A percentile compares a stretch with the other conserved stretches of the same genome.
Conservation (phyloP, 2,797 vertebrate genomes). For the Tympanoctomys barrerae region DNA sequence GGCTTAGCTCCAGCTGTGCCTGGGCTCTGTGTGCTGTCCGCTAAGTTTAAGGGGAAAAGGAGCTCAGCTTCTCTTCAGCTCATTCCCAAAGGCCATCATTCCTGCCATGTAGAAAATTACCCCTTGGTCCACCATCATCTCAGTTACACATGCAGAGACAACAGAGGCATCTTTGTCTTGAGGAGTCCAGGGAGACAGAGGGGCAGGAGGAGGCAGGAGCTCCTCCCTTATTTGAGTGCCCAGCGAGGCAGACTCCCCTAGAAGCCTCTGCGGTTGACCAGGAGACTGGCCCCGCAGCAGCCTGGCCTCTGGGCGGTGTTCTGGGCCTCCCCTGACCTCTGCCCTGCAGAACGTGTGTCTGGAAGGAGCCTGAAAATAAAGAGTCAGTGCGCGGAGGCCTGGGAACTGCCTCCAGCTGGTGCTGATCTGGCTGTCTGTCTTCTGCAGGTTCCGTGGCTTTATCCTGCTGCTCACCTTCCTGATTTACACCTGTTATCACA, state of each 20-base stretch:
- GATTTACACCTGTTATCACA: constrained; percentile 96
- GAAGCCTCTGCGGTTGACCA: not conserved
- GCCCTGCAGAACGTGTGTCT: not conserved
- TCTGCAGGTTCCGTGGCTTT: constrained; percentile 93
- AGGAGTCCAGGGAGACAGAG: not conserved
- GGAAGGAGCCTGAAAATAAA: not conserved
- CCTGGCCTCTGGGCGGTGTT: not conserved
- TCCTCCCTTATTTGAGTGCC: rapidly evolving
- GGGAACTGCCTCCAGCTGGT: not conserved
- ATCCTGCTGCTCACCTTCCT: constrained; percentile 96
- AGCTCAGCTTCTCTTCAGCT: not conserved
- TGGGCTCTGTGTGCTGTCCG: not conserved
- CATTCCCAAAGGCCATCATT: not conserved
- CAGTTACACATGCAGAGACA: not conserved
- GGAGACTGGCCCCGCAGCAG: not conserved
- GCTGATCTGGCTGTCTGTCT: not conserved
- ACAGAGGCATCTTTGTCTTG: not conserved
- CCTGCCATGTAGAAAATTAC: not conserved
- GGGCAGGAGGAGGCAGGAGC: not conserved
- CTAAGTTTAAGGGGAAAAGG: not conserved
- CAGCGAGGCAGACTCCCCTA: not conserved
- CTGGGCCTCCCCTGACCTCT: not conserved
- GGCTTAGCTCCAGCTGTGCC: not conserved
- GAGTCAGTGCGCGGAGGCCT: not conserved
- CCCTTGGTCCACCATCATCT: not conserved